These are phyloP conservation scores for Lycaon pictus DNA, from an alignment of 2,113 vertebrate species.

Conservation along the genomic window DNA sequence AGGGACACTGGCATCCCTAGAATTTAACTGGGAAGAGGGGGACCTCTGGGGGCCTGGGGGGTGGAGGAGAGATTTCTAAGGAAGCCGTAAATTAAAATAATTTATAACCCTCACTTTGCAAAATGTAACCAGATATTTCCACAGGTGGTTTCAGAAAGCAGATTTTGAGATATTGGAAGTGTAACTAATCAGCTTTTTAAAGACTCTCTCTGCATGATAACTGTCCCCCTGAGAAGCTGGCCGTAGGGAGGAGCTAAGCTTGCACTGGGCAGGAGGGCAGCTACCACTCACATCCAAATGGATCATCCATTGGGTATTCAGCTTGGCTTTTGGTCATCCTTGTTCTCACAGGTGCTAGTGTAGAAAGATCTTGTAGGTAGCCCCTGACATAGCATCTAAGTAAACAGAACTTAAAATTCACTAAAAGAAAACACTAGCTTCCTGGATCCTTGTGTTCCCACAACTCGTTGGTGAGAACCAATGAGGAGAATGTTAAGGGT, in stretches of 20 bases:
- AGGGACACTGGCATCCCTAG: not conserved
- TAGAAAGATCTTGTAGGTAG: not conserved
- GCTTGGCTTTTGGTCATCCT: not conserved
- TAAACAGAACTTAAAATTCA: slow-evolving; percentile 21
- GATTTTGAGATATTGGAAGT: not conserved
- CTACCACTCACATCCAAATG: too few relatives aligned
- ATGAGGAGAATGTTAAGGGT: not conserved
- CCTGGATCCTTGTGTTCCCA: not conserved
- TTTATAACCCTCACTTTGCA: not conserved
- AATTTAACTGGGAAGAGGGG: not conserved
- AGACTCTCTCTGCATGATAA: not conserved
- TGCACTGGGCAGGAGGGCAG: accelerated
- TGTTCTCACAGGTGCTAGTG: not conserved
- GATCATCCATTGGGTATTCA: not conserved
- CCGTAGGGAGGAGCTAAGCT: not conserved
- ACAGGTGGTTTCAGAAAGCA: not conserved
- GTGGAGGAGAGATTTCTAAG: not conserved
- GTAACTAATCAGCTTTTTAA: not conserved
- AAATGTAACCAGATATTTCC: not conserved
- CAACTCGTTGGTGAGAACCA: not conserved
- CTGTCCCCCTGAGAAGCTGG: not conserved
- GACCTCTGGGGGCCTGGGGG: not conserved
- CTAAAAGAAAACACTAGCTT: not conserved
- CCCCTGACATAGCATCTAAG: not conserved
- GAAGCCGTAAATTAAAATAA: not conserved